Evolutionary conservation across 1,140 invertebrate genomes (phyloP), one percentile per base, ranked within the genome.

Genomic region (Brachionus angularis): DNA sequence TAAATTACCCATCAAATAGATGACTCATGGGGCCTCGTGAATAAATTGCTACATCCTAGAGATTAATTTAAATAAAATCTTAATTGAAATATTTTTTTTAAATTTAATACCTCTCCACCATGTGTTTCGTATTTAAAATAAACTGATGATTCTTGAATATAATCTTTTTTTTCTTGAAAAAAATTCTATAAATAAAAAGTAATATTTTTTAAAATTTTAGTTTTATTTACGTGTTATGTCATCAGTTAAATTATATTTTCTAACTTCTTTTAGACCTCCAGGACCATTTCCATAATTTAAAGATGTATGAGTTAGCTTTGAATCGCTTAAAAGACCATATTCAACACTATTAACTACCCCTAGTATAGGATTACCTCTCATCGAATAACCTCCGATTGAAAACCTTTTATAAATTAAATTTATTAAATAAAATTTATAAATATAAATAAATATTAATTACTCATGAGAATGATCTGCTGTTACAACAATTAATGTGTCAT

Each of bases 401-500:
- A 82, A 58, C n/a, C 53, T 58, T 39, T 23, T 23, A 39, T 18
- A 7, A 23, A 58, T n/a, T n/a, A n/a, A n/a, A n/a, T n/a, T n/a
- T n/a, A n/a, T n/a, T n/a, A n/a, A n/a, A n/a, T n/a, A n/a, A n/a
- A n/a, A n/a, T n/a, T n/a, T n/a, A n/a, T n/a, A 42, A 42, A 42
- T 14, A 42, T 42, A 42, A 42, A 3, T 42, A 7, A 25, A 50
- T n/a, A 16, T 1, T 4, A 3, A 5, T 1, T 50, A 78, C 5
- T 75, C 79, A 74, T 85, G 84, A 0, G 83, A 86, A 78, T 95
- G 92, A 82, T 95, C 93, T 61, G 89, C 89, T 0, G 91, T 94
- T 3, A 95, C 90, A n/a, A 94, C 86, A 0, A 94, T 84, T 2
- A 95, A 80, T 0, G 91, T 94, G 50, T 93, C 87, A 7, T 73